phyloP scores from a whole-genome alignment of 2,797 vertebrate species.

The Podarcis lilfordi region DNA sequence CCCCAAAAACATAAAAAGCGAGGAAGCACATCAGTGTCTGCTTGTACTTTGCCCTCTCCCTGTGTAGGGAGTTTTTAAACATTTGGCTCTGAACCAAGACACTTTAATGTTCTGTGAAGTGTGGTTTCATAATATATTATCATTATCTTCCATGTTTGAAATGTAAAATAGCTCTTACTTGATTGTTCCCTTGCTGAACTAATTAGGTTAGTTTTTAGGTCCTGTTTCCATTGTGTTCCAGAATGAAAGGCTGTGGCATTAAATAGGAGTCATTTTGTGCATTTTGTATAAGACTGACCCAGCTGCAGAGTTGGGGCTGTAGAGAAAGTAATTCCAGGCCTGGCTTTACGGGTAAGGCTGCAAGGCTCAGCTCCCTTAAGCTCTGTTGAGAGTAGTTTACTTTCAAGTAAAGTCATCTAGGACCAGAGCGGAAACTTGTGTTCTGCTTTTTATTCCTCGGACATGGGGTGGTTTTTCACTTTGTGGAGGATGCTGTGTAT shows the following conservation, averaged over 20 bases:
- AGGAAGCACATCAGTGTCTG: conserved; percentile 17
- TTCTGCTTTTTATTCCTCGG: background rate
- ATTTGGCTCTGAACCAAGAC: conserved; percentile 29
- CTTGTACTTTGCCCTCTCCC: background rate
- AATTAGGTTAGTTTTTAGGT: background rate
- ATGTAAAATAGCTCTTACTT: background rate
- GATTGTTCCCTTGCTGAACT: background rate
- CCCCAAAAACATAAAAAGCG: conserved; percentile 22
- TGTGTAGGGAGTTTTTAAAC: background rate
- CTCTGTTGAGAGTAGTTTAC: background rate
- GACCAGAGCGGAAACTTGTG: background rate
- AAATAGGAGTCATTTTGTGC: background rate
- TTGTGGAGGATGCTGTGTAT: background rate
- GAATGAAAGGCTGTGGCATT: background rate
- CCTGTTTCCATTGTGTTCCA: background rate
- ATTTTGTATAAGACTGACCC: background rate
- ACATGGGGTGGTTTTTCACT: background rate
- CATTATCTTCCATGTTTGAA: background rate
- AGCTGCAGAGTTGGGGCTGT: background rate
- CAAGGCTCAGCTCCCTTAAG: background rate
- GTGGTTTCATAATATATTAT: background rate
- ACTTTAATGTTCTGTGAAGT: conserved; percentile 30
- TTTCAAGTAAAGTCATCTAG: background rate
- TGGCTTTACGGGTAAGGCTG: background rate
- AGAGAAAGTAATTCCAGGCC: background rate